phyloP scores from a whole-genome alignment of 1,140 invertebrate genomes.

The Diorhabda sublineata region DNA sequence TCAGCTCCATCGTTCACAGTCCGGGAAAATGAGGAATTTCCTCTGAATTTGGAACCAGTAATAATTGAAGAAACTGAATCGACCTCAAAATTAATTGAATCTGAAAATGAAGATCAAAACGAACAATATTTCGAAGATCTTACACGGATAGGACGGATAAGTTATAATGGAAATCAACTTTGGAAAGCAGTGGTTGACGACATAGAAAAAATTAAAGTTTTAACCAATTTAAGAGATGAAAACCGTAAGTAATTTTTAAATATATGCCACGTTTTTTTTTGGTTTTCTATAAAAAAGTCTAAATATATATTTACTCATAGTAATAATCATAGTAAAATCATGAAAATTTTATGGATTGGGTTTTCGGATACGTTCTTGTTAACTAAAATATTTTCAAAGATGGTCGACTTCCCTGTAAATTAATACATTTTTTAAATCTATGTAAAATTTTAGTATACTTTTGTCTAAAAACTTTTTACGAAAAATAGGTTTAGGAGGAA shows the following conservation, averaged over 20 bases:
- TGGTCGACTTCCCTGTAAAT: too few species aligned
- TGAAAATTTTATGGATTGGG: too few species aligned
- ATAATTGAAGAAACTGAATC: slow-evolving; percentile 8
- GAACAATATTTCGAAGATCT: slow-evolving; percentile 17
- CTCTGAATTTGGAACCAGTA: neutral
- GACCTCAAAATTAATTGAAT: slow-evolving; percentile 10
- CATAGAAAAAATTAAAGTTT: slow-evolving; percentile 45
- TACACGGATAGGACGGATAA: slow-evolving; percentile 37
- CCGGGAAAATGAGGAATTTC: slow-evolving; percentile 3
- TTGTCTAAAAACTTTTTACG: too few species aligned
- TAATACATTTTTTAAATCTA: too few species aligned
- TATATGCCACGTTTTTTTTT: neutral
- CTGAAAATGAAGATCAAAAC: neutral
- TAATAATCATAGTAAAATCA: too few species aligned
- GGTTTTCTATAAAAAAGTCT: neutral
- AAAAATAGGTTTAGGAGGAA: too few species aligned
- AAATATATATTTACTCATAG: too few species aligned
- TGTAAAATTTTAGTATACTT: too few species aligned
- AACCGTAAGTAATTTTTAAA: slow-evolving; percentile 41
- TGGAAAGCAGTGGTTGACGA: slow-evolving; percentile 48
- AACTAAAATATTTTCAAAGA: too few species aligned
- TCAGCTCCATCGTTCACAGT: neutral
- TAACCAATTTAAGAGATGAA: slow-evolving; percentile 48
- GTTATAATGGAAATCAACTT: slow-evolving; percentile 52
- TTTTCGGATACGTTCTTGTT: too few species aligned